phyloP scores from a whole-genome alignment of 2,113 vertebrate species.

The Dipodomys ordii region DNA sequence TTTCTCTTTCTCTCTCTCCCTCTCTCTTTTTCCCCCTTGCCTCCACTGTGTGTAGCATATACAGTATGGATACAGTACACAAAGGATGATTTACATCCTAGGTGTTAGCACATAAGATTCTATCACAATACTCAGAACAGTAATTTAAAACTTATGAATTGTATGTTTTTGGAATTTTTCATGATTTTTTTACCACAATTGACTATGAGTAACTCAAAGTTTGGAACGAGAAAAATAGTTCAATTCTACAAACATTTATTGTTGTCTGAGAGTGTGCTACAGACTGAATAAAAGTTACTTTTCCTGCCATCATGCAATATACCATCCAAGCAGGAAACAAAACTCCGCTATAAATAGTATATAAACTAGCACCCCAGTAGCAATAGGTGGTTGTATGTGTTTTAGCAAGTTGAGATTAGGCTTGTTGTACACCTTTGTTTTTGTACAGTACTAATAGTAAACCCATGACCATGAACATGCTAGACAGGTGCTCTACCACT shows the following conservation, averaged over 20 bases:
- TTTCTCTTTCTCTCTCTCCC: neutral
- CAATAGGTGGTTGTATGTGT: neutral
- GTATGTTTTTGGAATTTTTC: neutral
- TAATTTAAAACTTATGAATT: neutral
- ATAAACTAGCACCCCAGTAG: neutral
- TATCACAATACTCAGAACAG: neutral
- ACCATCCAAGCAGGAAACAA: neutral
- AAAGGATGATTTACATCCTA: neutral
- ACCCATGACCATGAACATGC: neutral
- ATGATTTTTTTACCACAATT: neutral
- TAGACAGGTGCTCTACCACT: neutral
- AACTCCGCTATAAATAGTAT: neutral
- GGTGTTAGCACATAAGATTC: neutral
- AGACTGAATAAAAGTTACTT: no score
- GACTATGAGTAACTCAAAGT: neutral
- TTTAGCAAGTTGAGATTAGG: neutral
- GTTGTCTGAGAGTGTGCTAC: neutral
- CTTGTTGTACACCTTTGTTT: neutral
- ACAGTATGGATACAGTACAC: neutral
- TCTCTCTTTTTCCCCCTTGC: fast-evolving
- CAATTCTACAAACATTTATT: neutral
- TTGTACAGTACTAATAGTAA: no score
- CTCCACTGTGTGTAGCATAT: neutral
- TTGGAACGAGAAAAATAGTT: neutral
- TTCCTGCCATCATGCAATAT: neutral